Base-by-base conservation (phyloP, 2,888 invertebrate genomes). In the Aporophyla nigra region DNA sequence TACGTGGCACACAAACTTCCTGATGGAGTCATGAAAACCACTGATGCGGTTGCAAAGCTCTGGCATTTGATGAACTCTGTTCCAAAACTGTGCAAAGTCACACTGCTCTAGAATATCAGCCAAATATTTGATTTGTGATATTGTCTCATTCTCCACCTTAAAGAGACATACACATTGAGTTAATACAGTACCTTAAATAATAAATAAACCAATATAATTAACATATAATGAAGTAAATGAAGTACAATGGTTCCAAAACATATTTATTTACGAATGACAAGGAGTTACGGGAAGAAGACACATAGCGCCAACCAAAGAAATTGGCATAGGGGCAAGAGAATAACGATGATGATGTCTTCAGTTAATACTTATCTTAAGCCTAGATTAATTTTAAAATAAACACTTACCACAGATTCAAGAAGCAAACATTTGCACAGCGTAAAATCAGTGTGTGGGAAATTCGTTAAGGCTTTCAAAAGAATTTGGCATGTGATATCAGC, bases 381-480 rank as follows among this genome's bases (percentile, higher is more conserved):
- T 66, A n/a, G 10, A 27, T 66, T 21, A 21, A 49, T 24, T 49
- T 12, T 7, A n/a, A n/a, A 19, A 6, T 21, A 21, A 51, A 14
- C 19, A 91, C 93, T 94, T 90, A 96, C 96, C 88, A 96, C 96
- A 83, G 96, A 96, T 87, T 99, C 98, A 85, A 98, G 98, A 78
- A 99, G 97, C 74, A 99, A 97, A 94, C 99, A 99, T 95, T 99
- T 99, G 97, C 99, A 99, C 85, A 99, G 97, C 66, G 99, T 99
- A 92, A 99, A 99, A 95, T 99, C 99, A 14, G 99, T 99, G 92
- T 99, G 99, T 0, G 99, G 99, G 88, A 99, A 97, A 94, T 99
- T 99, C 16, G 99, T 99, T 61, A 99, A 96, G 3, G 99, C 99
- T 94, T 99, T 99, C 87, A 99, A 94, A 63, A 99, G 97, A 90